phyloP scores from a whole-genome alignment of 2,797 vertebrate genomes.

The Acridotheres tristis region DNA sequence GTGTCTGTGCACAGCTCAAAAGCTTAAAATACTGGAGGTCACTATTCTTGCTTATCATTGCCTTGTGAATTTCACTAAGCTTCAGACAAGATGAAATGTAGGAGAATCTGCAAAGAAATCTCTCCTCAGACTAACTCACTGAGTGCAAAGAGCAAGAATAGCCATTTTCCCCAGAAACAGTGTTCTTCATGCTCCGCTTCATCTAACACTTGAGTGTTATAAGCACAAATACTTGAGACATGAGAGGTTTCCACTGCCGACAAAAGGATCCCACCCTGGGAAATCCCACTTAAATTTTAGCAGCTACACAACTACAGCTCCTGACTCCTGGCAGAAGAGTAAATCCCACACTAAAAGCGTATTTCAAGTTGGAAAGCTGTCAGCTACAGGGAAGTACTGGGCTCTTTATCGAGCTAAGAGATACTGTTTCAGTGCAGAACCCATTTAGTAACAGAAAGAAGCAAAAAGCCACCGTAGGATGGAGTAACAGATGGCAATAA shows the following conservation, averaged over 20 bases:
- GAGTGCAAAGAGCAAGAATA: constrained; percentile 5
- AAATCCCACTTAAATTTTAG: constrained; percentile 49
- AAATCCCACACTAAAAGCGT: background rate
- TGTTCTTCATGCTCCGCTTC: background rate
- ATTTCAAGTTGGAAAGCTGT: constrained; percentile 21
- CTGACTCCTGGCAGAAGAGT: constrained; percentile 1
- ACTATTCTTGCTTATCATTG: background rate
- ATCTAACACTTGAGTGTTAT: constrained; percentile 2
- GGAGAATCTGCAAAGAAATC: background rate
- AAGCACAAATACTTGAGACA: constrained; percentile 31
- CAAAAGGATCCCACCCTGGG: background rate
- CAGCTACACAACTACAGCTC: background rate
- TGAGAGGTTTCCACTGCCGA: constrained; percentile 6
- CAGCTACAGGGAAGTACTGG: background rate
- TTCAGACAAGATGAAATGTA: background rate
- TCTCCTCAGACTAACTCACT: background rate
- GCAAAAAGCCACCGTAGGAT: background rate
- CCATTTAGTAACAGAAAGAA: constrained; percentile 6
- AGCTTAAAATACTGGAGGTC: background rate
- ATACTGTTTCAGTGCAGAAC: background rate
- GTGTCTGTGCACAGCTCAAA: background rate
- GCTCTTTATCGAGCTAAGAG: background rate
- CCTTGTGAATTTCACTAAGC: background rate
- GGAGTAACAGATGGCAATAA: constrained; percentile 35
- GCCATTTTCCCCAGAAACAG: background rate